These are phyloP conservation scores for Holacanthus passer DNA, from an alignment of 2,113 vertebrate genomes.

Conservation along the genomic window DNA sequence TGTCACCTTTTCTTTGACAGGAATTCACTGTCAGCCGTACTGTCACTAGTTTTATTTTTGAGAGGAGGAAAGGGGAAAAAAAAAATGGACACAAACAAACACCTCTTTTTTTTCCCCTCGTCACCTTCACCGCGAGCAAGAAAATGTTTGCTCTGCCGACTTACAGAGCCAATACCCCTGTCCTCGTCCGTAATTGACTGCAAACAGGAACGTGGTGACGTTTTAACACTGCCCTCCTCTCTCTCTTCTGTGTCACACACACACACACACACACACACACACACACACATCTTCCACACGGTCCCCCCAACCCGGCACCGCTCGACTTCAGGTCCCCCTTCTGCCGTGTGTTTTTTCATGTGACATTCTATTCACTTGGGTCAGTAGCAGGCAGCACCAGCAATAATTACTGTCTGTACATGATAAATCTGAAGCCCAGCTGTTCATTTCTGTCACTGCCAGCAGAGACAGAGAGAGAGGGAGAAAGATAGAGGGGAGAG, in stretches of 20 bases:
- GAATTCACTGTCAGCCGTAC: slow-evolving; percentile 36
- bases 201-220: slow-evolving; percentile 83
- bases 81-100: slow-evolving; percentile 61
- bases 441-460: slow-evolving; percentile 86
- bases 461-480: slow-evolving; percentile 71
- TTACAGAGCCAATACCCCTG: slow-evolving; percentile 77
- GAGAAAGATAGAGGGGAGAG: slow-evolving; percentile 52
- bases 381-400: slow-evolving; percentile 88
- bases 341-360: slow-evolving; percentile 75
- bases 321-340: slow-evolving; percentile 66
- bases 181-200: slow-evolving; percentile 85
- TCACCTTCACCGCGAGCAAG: slow-evolving; percentile 66
- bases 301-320: slow-evolving; percentile 46
- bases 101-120: slow-evolving; percentile 52
- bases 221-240: slow-evolving; percentile 79
- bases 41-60: slow-evolving; percentile 23
- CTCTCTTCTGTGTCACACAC: slow-evolving; percentile 51
- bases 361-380: slow-evolving; percentile 83
- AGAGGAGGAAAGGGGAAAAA: slow-evolving; percentile 42
- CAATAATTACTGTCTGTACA: slow-evolving; percentile 90
- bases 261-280: slow-evolving; percentile 46
- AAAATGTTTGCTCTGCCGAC: slow-evolving; percentile 81
- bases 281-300: slow-evolving; percentile 46
- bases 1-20: slow-evolving; percentile 58
- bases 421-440: slow-evolving; percentile 89